Conservation (phyloP, 2,797 vertebrate species). For the Tragopan temminckii region DNA sequence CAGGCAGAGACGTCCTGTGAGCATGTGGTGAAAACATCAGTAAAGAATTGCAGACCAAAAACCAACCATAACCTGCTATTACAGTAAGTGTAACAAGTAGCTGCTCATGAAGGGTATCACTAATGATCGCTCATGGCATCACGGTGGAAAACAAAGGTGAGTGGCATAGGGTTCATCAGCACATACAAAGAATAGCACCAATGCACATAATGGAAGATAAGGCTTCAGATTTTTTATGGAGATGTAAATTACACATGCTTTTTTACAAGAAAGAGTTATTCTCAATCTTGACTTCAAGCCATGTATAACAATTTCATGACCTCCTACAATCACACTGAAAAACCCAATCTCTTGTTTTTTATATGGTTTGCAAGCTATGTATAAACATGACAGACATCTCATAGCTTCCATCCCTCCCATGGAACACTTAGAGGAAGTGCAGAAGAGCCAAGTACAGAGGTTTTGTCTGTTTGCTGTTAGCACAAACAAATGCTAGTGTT, state of each 20-base stretch:
- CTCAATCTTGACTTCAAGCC: not conserved
- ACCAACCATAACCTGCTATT: not conserved
- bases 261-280: not conserved
- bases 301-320: not conserved
- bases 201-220: not conserved
- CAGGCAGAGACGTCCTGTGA: not conserved
- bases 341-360: rapidly evolving
- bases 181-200: not conserved
- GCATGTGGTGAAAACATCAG: not conserved
- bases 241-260: not conserved
- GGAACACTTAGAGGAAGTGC: not conserved
- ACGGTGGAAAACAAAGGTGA: not conserved
- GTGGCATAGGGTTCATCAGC: rapidly evolving
- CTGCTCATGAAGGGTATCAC: not conserved
- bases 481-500: not conserved
- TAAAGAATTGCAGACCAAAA: not conserved
- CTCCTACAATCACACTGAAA: not conserved
- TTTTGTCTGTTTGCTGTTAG: not conserved
- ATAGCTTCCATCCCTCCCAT: not conserved
- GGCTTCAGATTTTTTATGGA: not conserved
- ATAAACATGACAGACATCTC: not conserved
- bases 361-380: not conserved
- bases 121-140: not conserved
- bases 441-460: not conserved
- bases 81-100: not conserved